Evolutionary conservation across 2,797 vertebrate genomes (phyloP).

Genomic region (Hypotaenidia okinawae): DNA sequence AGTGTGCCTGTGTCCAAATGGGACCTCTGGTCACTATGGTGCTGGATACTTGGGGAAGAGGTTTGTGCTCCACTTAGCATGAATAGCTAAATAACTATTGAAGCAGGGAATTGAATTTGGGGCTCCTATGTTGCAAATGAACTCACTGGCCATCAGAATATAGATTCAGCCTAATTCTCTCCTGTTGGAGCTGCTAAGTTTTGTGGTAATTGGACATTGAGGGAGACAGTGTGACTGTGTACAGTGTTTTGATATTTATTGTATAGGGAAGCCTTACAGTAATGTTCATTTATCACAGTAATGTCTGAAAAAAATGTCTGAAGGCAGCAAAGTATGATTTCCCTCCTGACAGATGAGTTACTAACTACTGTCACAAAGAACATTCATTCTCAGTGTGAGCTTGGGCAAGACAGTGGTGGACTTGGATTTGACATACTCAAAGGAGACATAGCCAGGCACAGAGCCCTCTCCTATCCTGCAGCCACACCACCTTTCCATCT

Average conservation of each 20-base stretch:
- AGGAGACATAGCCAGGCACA: background rate
- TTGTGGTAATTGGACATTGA: background rate
- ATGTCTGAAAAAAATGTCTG: background rate
- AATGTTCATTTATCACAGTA: background rate
- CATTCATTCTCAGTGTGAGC: background rate
- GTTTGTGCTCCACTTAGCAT: background rate
- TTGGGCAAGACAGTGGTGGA: background rate
- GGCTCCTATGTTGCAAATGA: background rate
- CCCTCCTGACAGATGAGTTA: background rate
- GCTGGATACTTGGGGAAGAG: background rate
- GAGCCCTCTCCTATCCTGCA: background rate
- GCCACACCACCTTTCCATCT: background rate
- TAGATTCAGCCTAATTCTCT: background rate
- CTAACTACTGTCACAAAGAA: background rate
- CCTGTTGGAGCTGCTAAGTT: background rate
- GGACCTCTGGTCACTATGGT: background rate
- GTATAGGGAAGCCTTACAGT: background rate
- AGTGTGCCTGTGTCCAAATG: background rate
- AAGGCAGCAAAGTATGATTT: background rate
- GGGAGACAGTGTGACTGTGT: background rate
- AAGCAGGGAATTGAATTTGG: background rate
- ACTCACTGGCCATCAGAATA: background rate
- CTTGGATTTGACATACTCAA: background rate
- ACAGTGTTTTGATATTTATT: background rate
- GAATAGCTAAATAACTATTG: background rate